phyloP scores from a whole-genome alignment of 2,113 vertebrate species.

The Panthera tigris region DNA sequence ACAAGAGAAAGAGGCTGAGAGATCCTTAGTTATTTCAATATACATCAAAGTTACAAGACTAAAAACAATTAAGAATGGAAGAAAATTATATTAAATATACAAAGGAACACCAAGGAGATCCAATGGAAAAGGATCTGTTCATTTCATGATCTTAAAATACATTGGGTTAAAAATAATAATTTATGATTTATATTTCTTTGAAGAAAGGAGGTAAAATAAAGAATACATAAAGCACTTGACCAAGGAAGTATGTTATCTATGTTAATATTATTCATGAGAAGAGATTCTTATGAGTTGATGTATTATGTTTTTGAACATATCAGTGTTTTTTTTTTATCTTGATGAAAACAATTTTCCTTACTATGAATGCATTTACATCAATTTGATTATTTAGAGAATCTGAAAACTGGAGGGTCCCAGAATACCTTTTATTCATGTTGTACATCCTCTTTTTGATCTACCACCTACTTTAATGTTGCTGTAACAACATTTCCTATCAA shows the following conservation, averaged over 20 bases:
- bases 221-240: not conserved
- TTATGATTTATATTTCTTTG: not conserved
- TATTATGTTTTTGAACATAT: not conserved
- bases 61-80: not conserved
- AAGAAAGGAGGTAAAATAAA: conserved; percentile 5
- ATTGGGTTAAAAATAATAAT: not conserved
- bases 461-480: not conserved
- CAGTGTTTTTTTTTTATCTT: not conserved
- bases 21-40: not conserved
- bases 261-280: not conserved
- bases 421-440: not conserved
- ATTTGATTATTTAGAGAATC: conserved; percentile 16
- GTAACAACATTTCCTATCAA: not conserved
- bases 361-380: not conserved
- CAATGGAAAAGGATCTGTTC: not conserved
- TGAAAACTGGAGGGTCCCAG: not conserved
- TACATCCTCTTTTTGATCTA: not conserved
- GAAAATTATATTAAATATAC: not conserved
- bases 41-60: not conserved
- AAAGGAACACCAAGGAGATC: not conserved
- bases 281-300: not conserved
- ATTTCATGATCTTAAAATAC: not conserved
- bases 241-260: not conserved
- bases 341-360: not conserved
- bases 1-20: not conserved